These are phyloP conservation scores for Drepana arcuata DNA, from an alignment of 1,140 invertebrate genomes.

Conservation along the genomic window DNA sequence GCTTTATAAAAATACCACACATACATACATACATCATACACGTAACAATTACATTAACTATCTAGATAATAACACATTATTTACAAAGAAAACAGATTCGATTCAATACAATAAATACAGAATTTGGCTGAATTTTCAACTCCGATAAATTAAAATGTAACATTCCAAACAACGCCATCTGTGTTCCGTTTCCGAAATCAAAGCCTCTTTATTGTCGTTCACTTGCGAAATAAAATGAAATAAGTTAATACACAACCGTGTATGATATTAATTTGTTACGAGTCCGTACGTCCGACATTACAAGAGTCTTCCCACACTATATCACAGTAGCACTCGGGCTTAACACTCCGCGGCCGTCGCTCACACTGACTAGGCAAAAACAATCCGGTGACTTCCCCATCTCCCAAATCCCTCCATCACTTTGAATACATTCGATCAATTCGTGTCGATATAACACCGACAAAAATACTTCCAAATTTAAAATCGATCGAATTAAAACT, in stretches of 20 bases:
- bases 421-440: too few relatives aligned
- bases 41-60: slow-evolving; percentile 55
- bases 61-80: slow-evolving; percentile 56
- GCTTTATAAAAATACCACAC: slow-evolving; percentile 16
- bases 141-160: slow-evolving; percentile 9
- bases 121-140: slow-evolving; percentile 51
- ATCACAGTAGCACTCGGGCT: slow-evolving; percentile 41
- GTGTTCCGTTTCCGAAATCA: slow-evolving; percentile 10
- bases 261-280: slow-evolving; percentile 25
- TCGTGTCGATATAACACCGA: too few relatives aligned
- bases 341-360: slow-evolving; percentile 8
- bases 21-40: slow-evolving; percentile 30
- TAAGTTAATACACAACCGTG: slow-evolving; percentile 28
- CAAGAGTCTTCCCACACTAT: too few relatives aligned
- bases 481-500: too few relatives aligned
- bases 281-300: slow-evolving; percentile 19
- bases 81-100: slow-evolving; percentile 43
- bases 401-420: too few relatives aligned
- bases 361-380: slow-evolving; percentile 74
- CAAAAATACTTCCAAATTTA: too few relatives aligned
- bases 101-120: slow-evolving; percentile 61
- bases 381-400: slow-evolving; percentile 83
- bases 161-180: too few relatives aligned
- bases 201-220: slow-evolving; percentile 26
- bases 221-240: slow-evolving; percentile 13